Base-by-base conservation (phyloP, 2,888 invertebrate genomes). In the Autographa pulchrina region DNA sequence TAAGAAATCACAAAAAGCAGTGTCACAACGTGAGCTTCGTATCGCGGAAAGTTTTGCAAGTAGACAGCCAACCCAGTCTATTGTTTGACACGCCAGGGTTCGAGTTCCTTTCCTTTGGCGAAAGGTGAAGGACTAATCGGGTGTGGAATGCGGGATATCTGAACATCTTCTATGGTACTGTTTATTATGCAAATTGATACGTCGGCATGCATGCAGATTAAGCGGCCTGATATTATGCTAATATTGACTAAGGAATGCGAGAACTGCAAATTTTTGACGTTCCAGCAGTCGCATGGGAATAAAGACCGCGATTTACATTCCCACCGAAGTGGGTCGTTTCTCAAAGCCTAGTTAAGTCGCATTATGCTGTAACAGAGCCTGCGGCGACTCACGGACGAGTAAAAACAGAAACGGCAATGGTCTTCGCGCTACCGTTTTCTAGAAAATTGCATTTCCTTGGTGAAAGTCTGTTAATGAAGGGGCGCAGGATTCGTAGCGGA, bases 391-490 rank as follows among this genome's bases (percentile, higher is more conserved):
- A 92, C 91, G 92, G 91, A 87, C 90, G 91, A 91, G 91, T 93
- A 92, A 92, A 93, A 93, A 94, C 93, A 93, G 94, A 94, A 91
- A 92, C 90, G 88, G 79, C 88, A 88, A 88, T 90, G 88, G 85
- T 91, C 91, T 92, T 94, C 92, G 86, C 89, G 94, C 94, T 94
- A 95, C 94, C 91, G 94, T 96, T 94, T 95, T 94, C 94, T 95
- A 96, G 92, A 94, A 95, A 95, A 95, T 95, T 93, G 90, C 94
- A 88, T 94, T 95, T 95, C 95, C 94, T 93, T 86, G 86, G 95
- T 93, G 95, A 96, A 96, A 96, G 95, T 92, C 79, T 78, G 80
- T 85, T 93, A 94, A 94, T 94, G 89, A 93, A 85, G 91, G 92
- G 93, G 91, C 90, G 90, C 90, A 92, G 92, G 91, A 92, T 89